A percentile compares a stretch with the other conserved stretches of the same genome.
Conservation (phyloP, 2,888 invertebrate species). For the Papilio elwesi region DNA sequence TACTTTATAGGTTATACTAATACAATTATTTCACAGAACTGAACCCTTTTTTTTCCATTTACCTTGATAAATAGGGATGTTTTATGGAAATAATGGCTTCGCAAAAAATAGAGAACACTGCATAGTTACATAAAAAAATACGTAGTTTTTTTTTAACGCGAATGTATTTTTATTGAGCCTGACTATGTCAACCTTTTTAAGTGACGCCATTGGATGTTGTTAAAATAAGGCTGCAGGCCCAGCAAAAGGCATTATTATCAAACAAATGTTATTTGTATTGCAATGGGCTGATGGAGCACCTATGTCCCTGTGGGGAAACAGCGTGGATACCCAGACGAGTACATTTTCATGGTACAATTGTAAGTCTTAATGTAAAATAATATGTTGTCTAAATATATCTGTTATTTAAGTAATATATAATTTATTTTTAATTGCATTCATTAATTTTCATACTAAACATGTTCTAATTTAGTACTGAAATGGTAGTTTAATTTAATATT, state of each 20-base stretch:
- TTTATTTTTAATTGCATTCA: background rate
- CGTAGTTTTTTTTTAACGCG: background rate
- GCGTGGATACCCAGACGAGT: slow-evolving; percentile 86
- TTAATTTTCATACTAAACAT: background rate
- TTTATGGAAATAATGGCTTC: background rate
- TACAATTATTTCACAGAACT: background rate
- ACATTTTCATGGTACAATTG: slow-evolving; percentile 92
- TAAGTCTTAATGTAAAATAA: slow-evolving; percentile 59
- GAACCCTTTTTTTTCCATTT: background rate
- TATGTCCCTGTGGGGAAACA: slow-evolving; percentile 91
- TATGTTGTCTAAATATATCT: slow-evolving; percentile 8
- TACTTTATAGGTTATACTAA: slow-evolving; percentile 5
- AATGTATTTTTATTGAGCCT: background rate
- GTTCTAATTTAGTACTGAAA: background rate
- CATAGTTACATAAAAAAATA: background rate
- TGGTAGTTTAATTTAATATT: background rate
- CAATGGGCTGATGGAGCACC: slow-evolving; percentile 99
- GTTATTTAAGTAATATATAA: background rate
- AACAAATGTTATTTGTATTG: slow-evolving; percentile 97
- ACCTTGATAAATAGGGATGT: background rate
- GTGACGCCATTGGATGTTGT: slow-evolving; percentile 99
- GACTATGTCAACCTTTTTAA: slow-evolving; percentile 68
- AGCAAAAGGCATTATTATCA: slow-evolving; percentile 91
- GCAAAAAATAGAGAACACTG: background rate
- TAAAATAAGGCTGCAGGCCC: slow-evolving; percentile 98